Evolutionary conservation across 1,140 invertebrate species (phyloP), one percentile per base, ranked within the genome.

Genomic region (Drosophila murphyi): DNA sequence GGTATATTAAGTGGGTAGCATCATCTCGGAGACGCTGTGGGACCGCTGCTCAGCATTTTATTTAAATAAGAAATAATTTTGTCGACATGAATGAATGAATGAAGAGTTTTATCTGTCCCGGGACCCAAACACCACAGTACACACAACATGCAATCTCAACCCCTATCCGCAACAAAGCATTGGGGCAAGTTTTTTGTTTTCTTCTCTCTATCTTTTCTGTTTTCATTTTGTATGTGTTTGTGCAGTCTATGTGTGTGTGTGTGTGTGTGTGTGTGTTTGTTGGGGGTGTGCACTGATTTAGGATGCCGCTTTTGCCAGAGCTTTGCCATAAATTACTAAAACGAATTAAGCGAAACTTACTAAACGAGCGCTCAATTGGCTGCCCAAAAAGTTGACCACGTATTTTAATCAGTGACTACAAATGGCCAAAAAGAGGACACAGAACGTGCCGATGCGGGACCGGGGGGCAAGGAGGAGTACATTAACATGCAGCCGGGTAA

Each of bases 51-150:
- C 61, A 63, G 76, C 78, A 89, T 88, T 88, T 89, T 89, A 88
- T 88, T 88, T 88, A 89, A 88, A 88, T 88, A 89, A 89, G 85
- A 88, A 88, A 88, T 89, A 89, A 88, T 88, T 88, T 88, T 81
- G 85, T 88, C 80, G 85, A 89, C 85, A 88, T 88, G 85, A 88
- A 88, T 88, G 70, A 72, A 72, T 76, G 80, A 88, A 88, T 88
- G 85, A 89, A 88, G 85, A 88, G 80, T 89, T 88, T 88, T 89
- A 89, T 89, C 85, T 88, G 80, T 12, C 67, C 67, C 61, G 64
- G 47, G 68, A 74, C 64, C 79, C 61, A 71, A 35, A 29, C 61
- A 43, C 31, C 31, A 51, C n/a, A 20, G n/a, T 29, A 56, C 32
- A 8, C 10, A 29, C 56, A 47, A 34, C 20, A 39, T 32, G 12